phyloP scores from a whole-genome alignment of 2,113 vertebrate genomes.

The Tachysurus vachellii region DNA sequence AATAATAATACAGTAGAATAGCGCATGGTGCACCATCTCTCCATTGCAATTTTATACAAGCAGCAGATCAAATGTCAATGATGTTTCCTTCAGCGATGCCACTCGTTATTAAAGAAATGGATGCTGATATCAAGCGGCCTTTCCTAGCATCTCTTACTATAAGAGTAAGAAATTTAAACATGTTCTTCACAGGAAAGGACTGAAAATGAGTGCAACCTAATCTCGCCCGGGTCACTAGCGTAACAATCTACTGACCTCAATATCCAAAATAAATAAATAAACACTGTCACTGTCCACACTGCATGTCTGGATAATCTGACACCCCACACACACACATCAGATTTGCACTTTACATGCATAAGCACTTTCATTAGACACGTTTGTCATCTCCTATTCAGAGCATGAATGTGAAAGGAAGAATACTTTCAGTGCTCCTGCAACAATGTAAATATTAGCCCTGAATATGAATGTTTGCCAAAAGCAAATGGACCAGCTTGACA shows the following conservation, averaged over 20 bases:
- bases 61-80: constrained; percentile 45
- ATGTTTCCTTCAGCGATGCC: constrained; percentile 10
- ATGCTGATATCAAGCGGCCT: constrained; percentile 35
- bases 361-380: constrained; percentile 43
- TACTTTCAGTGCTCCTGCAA: neutral
- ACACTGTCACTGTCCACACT: neutral
- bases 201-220: neutral
- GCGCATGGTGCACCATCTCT: neutral
- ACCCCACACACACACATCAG: constrained; percentile 4
- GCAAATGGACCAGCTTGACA: constrained; percentile 19
- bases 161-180: neutral
- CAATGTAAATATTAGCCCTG: constrained; percentile 18
- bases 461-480: constrained; percentile 32
- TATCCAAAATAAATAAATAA: constrained; percentile 16
- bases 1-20: constrained; percentile 33
- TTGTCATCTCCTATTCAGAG: constrained; percentile 56
- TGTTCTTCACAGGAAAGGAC: neutral
- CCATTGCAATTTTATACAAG: constrained; percentile 37
- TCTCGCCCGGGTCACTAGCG: neutral
- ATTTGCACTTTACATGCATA: constrained; percentile 39
- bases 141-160: neutral
- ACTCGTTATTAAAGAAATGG: constrained; percentile 17
- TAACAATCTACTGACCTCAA: constrained; percentile 31
- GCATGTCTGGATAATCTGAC: constrained; percentile 12
- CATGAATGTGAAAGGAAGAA: constrained; percentile 3